Evolutionary conservation across 2,113 vertebrate species (phyloP), one percentile per base, ranked within the genome.

Genomic region (Aviceda subcristata): DNA sequence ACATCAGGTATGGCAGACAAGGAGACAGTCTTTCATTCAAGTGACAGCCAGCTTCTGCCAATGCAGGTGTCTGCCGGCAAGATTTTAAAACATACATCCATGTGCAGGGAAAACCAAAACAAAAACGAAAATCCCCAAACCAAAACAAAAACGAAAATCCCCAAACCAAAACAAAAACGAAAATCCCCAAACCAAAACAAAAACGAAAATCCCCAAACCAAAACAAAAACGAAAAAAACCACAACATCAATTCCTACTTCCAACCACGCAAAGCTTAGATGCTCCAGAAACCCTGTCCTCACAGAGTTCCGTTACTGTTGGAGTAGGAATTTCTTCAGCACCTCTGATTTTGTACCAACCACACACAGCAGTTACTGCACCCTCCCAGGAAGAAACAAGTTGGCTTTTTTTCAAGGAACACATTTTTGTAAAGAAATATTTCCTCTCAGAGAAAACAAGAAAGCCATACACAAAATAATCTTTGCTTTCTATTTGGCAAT

Each of bases 71-170:
- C 46, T 22, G 50, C 43, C 38, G 53, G 56, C 81, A 46, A 32
- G 68, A 50, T 55, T 64, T 59, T 73, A 57, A 87, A 39, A 66
- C 41, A 66, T 23, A 39, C 34, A 87, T 18, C 41, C n/a, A 46
- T 4, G 5, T 12, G 22, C 1, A 10, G 10, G 6, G 17, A 12
- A 6, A 23, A 20, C 18, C 14, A n/a, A 41, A 15, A 14, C 17
- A 3, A 26, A 26, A 12, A n/a, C n/a, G n/a, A n/a, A n/a, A n/a
- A n/a, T n/a, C n/a, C n/a, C n/a, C n/a, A 6, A 23, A 20, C 18
- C 14, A n/a, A 41, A 15, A 14, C 17, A 3, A 26, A 26, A 12
- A n/a, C n/a, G n/a, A n/a, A n/a, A n/a, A n/a, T n/a, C n/a, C n/a
- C n/a, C n/a, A 6, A 23, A 20, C 18, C 14, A n/a, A 41, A 15